A percentile compares a stretch with the other conserved stretches of the same genome.
These are phyloP conservation scores for Larimichthys crocea DNA, from an alignment of 2,113 vertebrate genomes.

Conservation along the genomic window DNA sequence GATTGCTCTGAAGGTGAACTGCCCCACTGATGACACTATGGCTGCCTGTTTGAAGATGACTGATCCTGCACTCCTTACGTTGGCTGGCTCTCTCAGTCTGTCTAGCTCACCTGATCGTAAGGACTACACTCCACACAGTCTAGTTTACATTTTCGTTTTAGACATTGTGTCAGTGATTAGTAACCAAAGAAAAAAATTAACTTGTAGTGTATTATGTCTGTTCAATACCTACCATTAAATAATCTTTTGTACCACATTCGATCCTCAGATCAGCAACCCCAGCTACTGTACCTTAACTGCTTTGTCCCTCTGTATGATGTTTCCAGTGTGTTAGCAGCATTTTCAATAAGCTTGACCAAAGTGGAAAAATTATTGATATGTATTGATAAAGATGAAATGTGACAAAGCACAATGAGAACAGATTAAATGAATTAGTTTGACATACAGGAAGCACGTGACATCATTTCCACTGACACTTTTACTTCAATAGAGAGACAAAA, in stretches of 20 bases:
- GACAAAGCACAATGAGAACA: not conserved
- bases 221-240: not conserved
- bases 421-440: too few relatives aligned
- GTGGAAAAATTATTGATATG: not conserved
- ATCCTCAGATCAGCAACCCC: not conserved
- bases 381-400: not conserved
- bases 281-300: not conserved
- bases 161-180: not conserved
- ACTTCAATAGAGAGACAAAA: too few relatives aligned
- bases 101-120: constrained; percentile 75
- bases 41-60: constrained; percentile 86
- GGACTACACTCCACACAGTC: not conserved
- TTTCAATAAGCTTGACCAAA: too few relatives aligned
- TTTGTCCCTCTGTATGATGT: not conserved
- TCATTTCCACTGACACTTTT: too few relatives aligned
- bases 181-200: not conserved
- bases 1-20: constrained; percentile 89
- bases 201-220: not conserved
- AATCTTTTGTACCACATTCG: not conserved
- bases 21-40: constrained; percentile 84
- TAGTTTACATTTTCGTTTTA: not conserved
- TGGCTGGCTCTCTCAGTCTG: constrained; percentile 84
- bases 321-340: not conserved
- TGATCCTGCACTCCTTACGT: constrained; percentile 82
- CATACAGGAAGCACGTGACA: too few relatives aligned